Percentiles rank a stretch among this genome's conserved stretches.
Evolutionary conservation across 2,113 vertebrate genomes (phyloP).

Genomic region (Pseudopodoces humilis): DNA sequence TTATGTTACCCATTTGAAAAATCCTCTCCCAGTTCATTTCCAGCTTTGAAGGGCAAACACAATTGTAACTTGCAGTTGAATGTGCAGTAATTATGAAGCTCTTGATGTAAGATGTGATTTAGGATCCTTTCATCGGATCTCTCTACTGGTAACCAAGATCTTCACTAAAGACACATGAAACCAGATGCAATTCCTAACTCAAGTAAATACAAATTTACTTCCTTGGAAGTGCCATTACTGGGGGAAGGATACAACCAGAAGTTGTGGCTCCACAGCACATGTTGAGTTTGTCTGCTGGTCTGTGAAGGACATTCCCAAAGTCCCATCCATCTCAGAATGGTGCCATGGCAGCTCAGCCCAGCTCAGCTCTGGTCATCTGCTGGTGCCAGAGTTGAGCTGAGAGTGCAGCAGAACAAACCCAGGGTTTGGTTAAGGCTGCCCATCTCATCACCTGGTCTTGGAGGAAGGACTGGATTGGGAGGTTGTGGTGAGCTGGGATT

Average conservation of each 20-base stretch:
- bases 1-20: not conserved
- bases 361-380: not conserved
- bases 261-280: not conserved
- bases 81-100: not conserved
- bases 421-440: not conserved
- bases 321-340: fast-evolving
- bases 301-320: not conserved
- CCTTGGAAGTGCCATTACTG: not conserved
- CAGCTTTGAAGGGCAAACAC: not conserved
- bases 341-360: not conserved
- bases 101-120: not conserved
- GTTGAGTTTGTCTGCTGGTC: not conserved
- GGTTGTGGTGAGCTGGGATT: not conserved
- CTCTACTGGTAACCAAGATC: not conserved
- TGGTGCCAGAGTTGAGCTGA: not conserved
- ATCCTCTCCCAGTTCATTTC: not conserved
- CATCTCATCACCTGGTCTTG: fast-evolving
- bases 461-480: not conserved
- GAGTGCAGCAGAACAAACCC: not conserved
- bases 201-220: not conserved
- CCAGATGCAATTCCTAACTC: not conserved
- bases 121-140: not conserved
- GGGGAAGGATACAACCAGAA: not conserved
- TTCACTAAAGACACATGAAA: not conserved
- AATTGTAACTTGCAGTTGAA: not conserved